These are phyloP conservation scores for Arenaria interpres DNA, from an alignment of 2,113 vertebrate genomes.

Conservation along the genomic window DNA sequence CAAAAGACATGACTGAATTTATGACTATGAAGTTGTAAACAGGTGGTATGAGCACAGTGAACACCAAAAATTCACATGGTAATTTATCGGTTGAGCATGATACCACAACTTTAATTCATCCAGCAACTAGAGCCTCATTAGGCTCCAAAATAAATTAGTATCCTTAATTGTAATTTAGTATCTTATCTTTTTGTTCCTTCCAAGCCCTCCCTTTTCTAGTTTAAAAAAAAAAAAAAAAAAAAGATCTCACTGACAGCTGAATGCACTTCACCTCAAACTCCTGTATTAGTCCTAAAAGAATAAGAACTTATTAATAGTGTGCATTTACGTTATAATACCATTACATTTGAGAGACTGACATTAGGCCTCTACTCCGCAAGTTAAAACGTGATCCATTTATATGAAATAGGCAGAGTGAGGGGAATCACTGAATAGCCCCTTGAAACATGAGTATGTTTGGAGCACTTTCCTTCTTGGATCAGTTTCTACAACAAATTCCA, in stretches of 20 bases:
- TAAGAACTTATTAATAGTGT: neutral
- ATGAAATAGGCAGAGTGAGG: neutral
- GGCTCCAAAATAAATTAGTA: neutral
- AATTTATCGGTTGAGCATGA: neutral
- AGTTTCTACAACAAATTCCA: neutral
- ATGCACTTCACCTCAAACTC: neutral
- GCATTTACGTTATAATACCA: neutral
- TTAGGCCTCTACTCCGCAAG: neutral
- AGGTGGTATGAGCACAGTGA: neutral
- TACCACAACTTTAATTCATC: neutral
- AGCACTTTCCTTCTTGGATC: neutral
- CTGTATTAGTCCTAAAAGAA: neutral
- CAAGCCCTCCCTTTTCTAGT: neutral
- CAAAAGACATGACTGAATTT: neutral
- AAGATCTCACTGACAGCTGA: neutral
- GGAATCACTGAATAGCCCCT: neutral
- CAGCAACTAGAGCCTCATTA: neutral
- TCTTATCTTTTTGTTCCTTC: neutral
- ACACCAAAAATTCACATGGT: neutral
- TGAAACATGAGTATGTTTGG: neutral
- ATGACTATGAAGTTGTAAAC: neutral
- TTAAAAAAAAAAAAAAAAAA: neutral
- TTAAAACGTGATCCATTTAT: neutral
- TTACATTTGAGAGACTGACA: neutral
- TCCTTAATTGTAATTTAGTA: neutral